These are phyloP conservation scores for Athrips mouffetella DNA, from an alignment of 2,888 invertebrate species.

Conservation along the genomic window DNA sequence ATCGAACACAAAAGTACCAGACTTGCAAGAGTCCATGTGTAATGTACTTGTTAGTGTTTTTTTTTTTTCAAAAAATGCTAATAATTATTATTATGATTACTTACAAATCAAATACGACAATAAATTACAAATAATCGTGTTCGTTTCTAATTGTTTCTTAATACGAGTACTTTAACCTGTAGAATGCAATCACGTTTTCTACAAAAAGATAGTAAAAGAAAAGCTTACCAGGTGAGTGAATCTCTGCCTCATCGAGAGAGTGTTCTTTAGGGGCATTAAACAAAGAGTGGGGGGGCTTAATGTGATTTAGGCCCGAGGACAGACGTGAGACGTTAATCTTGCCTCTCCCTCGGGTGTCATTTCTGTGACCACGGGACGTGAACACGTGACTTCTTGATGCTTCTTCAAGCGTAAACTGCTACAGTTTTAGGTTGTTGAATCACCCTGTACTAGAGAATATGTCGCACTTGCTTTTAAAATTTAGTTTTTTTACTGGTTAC, in stretches of 20 bases:
- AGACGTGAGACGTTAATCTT: slow-evolving; percentile 69
- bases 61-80: too few relatives aligned
- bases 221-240: slow-evolving; percentile 34
- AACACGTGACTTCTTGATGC: slow-evolving; percentile 56
- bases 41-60: too few relatives aligned
- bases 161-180: not conserved
- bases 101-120: too few relatives aligned
- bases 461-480: too few relatives aligned
- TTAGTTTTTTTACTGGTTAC: too few relatives aligned
- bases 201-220: not conserved
- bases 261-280: slow-evolving; percentile 56
- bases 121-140: too few relatives aligned
- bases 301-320: slow-evolving; percentile 70
- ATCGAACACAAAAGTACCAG: too few relatives aligned
- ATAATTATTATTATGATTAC: too few relatives aligned
- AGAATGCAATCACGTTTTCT: too few relatives aligned
- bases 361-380: slow-evolving; percentile 39
- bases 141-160: not conserved
- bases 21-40: too few relatives aligned
- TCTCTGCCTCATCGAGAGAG: slow-evolving; percentile 41
- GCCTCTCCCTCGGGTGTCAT: slow-evolving; percentile 60
- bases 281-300: slow-evolving; percentile 56
- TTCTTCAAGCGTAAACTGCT: slow-evolving; percentile 18
- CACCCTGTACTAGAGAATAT: not conserved
- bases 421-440: not conserved